phyloP scores from a whole-genome alignment of 2,113 vertebrate species.

The Saguinus imperator region DNA sequence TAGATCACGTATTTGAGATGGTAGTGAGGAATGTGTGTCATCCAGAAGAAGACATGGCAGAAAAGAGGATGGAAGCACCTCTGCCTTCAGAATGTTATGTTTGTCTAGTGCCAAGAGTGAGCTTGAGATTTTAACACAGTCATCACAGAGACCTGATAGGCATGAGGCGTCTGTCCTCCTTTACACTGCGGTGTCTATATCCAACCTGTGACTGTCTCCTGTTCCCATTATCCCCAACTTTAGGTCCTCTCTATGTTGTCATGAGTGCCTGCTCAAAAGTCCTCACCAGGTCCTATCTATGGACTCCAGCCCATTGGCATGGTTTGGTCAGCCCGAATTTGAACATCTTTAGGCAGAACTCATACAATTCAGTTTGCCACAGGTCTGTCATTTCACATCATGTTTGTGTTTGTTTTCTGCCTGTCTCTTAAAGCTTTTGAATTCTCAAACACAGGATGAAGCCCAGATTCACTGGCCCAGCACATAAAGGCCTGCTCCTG shows the following conservation, averaged over 20 bases:
- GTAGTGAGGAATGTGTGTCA: not conserved
- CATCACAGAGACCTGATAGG: not conserved
- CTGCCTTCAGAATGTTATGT: not conserved
- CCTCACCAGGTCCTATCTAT: not conserved
- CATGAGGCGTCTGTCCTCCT: not conserved
- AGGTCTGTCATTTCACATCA: not conserved
- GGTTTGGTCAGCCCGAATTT: not conserved
- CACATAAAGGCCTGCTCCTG: not conserved
- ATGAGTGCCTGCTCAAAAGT: not conserved
- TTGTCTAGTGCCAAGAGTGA: not conserved
- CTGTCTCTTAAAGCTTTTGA: not conserved
- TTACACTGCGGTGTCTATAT: too few relatives aligned
- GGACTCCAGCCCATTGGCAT: fast-evolving
- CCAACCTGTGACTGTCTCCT: not conserved
- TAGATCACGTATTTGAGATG: not conserved
- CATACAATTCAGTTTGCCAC: not conserved
- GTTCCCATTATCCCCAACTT: not conserved
- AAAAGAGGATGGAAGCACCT: not conserved
- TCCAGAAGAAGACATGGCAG: not conserved
- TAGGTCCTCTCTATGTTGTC: not conserved
- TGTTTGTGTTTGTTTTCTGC: not conserved
- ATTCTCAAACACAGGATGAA: not conserved
- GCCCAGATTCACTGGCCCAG: not conserved
- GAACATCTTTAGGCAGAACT: not conserved
- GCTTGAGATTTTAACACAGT: not conserved